phyloP scores from a whole-genome alignment of 2,797 vertebrate genomes.

The Potorous gilbertii region DNA sequence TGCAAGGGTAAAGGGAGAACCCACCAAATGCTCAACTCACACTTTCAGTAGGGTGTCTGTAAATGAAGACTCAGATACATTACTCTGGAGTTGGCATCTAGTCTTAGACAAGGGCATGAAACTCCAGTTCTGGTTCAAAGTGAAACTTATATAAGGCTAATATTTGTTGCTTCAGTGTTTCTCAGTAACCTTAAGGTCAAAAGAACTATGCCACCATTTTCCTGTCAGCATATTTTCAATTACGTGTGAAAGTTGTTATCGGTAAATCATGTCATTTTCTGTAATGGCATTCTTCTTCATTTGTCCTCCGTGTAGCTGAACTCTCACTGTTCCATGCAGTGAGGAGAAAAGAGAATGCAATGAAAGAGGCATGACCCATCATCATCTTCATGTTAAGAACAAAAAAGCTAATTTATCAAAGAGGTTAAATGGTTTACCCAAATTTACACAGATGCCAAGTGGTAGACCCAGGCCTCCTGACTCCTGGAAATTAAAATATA shows the following conservation, averaged over 20 bases:
- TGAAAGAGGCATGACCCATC: background rate
- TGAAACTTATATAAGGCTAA: background rate
- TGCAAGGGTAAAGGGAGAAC: background rate
- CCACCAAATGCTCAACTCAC: background rate
- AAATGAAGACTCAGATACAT: background rate
- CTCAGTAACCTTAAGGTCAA: background rate
- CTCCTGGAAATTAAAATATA: slow-evolving; percentile 20
- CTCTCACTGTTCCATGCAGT: background rate
- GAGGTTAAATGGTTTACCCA: background rate
- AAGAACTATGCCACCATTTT: background rate
- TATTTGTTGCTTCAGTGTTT: background rate
- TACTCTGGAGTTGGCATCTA: background rate
- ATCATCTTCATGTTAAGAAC: slow-evolving; percentile 8
- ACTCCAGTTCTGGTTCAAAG: background rate
- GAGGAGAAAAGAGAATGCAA: background rate
- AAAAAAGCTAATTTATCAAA: slow-evolving; percentile 26
- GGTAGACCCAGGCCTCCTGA: background rate
- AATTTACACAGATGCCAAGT: slow-evolving; percentile 12
- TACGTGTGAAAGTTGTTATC: background rate
- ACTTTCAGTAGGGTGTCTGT: background rate
- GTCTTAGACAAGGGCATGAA: background rate
- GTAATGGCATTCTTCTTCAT: background rate
- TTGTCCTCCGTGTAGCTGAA: background rate
- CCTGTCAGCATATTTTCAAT: background rate
- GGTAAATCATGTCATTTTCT: background rate